These are phyloP conservation scores for Formica aserva DNA, from an alignment of 2,888 invertebrate species.

Conservation along the genomic window DNA sequence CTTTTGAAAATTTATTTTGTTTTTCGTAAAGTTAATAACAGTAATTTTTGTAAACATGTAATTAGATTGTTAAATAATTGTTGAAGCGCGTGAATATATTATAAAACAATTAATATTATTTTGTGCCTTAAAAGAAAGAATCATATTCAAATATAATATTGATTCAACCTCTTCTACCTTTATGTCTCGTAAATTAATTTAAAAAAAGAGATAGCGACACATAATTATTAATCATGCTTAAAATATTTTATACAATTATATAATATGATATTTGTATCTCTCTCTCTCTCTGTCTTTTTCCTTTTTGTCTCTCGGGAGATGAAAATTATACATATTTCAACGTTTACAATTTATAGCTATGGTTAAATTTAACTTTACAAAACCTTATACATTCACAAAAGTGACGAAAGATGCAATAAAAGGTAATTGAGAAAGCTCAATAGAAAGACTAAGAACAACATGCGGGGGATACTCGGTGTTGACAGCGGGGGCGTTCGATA, in stretches of 20 bases:
- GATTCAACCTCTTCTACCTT: not conserved
- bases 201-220: not conserved
- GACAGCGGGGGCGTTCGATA: constrained; percentile 83
- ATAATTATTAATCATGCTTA: not conserved
- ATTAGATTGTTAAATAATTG: not conserved
- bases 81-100: not conserved
- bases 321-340: constrained; percentile 1
- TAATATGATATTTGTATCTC: not conserved
- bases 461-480: constrained; percentile 65
- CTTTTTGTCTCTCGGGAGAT: not conserved
- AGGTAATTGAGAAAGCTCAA: constrained; percentile 5
- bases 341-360: not conserved
- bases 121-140: not conserved
- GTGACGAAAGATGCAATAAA: constrained; percentile 9
- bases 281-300: not conserved
- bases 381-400: not conserved
- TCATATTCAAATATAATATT: not conserved
- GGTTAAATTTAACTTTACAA: not conserved
- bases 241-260: not conserved
- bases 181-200: not conserved
- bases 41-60: not conserved
- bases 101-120: not conserved
- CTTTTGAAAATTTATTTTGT: not conserved
- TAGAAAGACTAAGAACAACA: constrained; percentile 25
- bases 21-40: not conserved